Evolutionary conservation across 92 coral and sea anemone genomes (phyloP), one percentile per base, ranked within the genome.

Genomic region (Scolanthus callimorphus): DNA sequence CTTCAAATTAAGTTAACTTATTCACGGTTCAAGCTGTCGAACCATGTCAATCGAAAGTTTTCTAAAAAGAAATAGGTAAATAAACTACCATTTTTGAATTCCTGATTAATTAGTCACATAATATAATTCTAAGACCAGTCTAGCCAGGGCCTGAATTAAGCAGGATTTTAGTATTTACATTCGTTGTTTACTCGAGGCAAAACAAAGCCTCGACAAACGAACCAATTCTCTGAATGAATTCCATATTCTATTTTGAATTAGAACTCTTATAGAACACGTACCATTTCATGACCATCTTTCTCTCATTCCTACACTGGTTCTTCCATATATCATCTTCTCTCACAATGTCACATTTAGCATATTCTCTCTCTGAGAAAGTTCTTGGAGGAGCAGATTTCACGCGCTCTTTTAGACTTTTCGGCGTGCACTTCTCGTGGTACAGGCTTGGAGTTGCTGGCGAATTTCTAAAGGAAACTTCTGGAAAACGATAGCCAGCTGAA

Each of bases 301-400:
- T 70, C 48, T 91, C 97, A 43, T 87, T 91, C 49, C 67, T 65
- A 62, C 97, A 91, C 26, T 83, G 81, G 83, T 64, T 71, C 66
- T 83, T 87, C 97, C 97, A 91, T 34, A 83, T 83, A 77, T 91
- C 97, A 59, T 91, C 97, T 27, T 75, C 86, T 6, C 79, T 70
- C 1, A 94, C 97, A 2, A 64, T 64, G 55, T 83, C 85, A 46
- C 92, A 81, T 61, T 81, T 85, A 20, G 82, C 82, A 47, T 81
- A 89, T 27, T 87, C 96, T 64, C 90, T 79, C 38, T 94, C 86
- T 6, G 91, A 66, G 50, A 70, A 89, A 20, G 84, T 78, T 56
- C 73, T 73, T 17, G 82, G 77, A 1, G 89, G 83, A 22, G 97
- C 99, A 2, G 97, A 94, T 55, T 81, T 77, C 4, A 69, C 92